phyloP scores from a whole-genome alignment of 1,140 invertebrate species.

The Zaprionus kolodkinae region DNA sequence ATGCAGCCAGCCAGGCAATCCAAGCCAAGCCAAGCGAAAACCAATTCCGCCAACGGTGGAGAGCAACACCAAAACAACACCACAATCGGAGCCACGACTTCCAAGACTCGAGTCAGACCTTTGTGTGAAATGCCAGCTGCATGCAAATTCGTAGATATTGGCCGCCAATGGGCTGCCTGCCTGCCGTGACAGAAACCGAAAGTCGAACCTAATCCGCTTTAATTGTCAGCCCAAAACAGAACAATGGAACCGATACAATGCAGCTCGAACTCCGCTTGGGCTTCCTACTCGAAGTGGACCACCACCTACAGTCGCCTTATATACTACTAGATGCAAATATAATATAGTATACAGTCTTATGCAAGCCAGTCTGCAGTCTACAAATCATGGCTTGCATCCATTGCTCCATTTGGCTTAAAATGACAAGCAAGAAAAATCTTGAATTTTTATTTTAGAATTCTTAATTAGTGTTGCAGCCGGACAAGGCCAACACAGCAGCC shows the following conservation, averaged over 20 bases:
- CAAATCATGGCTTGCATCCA: conserved; percentile 1
- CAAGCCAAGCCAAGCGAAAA: conserved; percentile 6
- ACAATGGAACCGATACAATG: conserved; percentile 65
- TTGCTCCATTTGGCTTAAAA: conserved; percentile 3
- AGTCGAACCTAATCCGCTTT: conserved; percentile 41
- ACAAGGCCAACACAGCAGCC: conserved; percentile 30
- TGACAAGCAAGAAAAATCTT: neutral
- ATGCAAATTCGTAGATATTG: conserved; percentile 63
- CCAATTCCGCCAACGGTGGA: neutral
- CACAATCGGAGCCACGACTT: conserved; percentile 34
- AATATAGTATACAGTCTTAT: neutral
- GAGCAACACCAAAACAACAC: neutral
- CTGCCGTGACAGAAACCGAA: conserved; percentile 53
- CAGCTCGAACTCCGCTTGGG: conserved; percentile 8
- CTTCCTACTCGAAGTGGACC: conserved; percentile 50
- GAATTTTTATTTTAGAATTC: conserved; percentile 38
- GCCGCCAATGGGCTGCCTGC: conserved; percentile 31
- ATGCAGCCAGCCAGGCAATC: no score
- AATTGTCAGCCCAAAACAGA: conserved; percentile 66
- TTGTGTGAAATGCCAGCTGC: conserved; percentile 63
- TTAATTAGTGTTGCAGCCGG: conserved; percentile 23
- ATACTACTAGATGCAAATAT: no score
- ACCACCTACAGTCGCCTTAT: neutral
- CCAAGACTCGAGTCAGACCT: conserved; percentile 55
- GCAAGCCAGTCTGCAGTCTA: neutral